Percentiles rank a stretch among this genome's conserved stretches.
Conservation (phyloP, 1,140 invertebrate species). For the Sinella curviseta region DNA sequence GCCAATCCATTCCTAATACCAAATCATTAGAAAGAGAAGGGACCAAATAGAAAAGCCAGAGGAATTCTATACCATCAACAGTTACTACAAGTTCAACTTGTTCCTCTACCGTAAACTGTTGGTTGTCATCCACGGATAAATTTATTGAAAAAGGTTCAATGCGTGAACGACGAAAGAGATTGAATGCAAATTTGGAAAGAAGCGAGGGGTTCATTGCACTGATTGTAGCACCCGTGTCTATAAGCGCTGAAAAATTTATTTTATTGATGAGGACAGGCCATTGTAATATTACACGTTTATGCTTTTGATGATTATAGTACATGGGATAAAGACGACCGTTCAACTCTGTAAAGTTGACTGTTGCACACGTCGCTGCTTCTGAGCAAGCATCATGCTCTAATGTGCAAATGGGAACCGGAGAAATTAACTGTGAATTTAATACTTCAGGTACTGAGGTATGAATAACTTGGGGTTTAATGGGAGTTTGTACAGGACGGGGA, state of each 20-base stretch:
- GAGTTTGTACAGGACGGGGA: not conserved
- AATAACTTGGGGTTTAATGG: not conserved
- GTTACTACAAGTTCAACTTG: not conserved
- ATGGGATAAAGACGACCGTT: not conserved
- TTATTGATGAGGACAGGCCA: not conserved
- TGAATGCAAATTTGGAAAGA: not conserved
- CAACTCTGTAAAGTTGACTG: not conserved
- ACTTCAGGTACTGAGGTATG: not conserved
- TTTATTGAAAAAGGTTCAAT: conserved; percentile 9
- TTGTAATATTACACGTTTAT: not conserved
- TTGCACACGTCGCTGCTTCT: not conserved
- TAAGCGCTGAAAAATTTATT: not conserved
- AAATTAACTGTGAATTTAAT: not conserved
- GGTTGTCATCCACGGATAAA: not conserved
- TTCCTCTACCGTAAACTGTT: not conserved
- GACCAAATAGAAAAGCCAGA: not conserved
- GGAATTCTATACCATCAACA: not conserved
- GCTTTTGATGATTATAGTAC: not conserved
- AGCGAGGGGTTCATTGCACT: conserved; percentile 17
- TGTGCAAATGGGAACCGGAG: not conserved
- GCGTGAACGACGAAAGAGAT: not conserved
- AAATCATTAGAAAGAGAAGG: not conserved
- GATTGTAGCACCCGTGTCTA: conserved; percentile 20
- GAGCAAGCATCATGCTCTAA: not conserved
- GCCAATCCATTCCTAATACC: conserved; percentile 13